Percentiles rank a stretch among this genome's conserved stretches.
Evolutionary conservation across 2,888 invertebrate species (phyloP).

Genomic region (Zhuqinia jingwanae): DNA sequence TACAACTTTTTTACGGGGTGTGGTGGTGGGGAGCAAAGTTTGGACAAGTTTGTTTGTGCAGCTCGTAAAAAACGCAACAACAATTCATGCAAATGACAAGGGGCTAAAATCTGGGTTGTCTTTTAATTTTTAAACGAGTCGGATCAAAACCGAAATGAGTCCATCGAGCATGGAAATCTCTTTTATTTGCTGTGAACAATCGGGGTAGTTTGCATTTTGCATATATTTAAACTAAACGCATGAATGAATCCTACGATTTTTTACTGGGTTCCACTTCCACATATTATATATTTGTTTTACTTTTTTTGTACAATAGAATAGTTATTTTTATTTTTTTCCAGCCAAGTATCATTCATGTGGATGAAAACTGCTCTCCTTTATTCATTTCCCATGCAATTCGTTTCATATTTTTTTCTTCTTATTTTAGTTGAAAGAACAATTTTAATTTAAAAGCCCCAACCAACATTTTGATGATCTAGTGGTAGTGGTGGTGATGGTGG

Average conservation of each 20-base stretch:
- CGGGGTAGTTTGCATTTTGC: neutral
- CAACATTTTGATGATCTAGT: neutral
- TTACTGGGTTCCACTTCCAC: too few species aligned
- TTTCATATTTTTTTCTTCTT: neutral
- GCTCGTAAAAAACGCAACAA: neutral
- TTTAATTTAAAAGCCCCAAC: neutral
- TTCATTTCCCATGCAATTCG: slow-evolving; percentile 26
- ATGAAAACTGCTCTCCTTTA: slow-evolving; percentile 42
- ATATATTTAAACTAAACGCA: neutral
- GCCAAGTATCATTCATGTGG: neutral
- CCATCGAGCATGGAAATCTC: slow-evolving; percentile 34
- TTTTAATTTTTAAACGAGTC: slow-evolving; percentile 39
- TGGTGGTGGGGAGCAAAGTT: too few species aligned
- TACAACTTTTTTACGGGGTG: too few species aligned
- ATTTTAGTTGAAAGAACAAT: slow-evolving; percentile 24
- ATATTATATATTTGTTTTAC: too few species aligned
- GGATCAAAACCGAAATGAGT: slow-evolving; percentile 19
- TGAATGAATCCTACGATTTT: too few species aligned
- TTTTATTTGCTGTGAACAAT: slow-evolving; percentile 20
- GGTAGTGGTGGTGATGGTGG: neutral
- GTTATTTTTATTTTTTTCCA: neutral
- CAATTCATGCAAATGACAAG: slow-evolving; percentile 5
- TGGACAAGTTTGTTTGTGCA: too few species aligned
- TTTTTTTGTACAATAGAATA: neutral
- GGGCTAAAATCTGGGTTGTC: slow-evolving; percentile 5